These are phyloP conservation scores for Craniophora ligustri DNA, from an alignment of 2,888 invertebrate genomes.

Conservation along the genomic window DNA sequence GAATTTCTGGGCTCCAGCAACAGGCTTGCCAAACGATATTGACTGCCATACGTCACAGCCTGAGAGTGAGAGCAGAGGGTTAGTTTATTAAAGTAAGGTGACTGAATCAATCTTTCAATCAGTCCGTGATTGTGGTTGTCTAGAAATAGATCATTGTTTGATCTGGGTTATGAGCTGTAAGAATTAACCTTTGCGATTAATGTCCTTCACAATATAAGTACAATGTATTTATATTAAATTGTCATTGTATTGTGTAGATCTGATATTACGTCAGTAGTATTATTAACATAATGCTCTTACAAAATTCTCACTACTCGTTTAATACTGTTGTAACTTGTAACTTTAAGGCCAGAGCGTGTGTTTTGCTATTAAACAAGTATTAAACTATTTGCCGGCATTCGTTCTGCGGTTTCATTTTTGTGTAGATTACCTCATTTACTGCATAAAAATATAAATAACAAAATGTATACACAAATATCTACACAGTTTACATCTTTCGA, in stretches of 20 bases:
- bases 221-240: not conserved
- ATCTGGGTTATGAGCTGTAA: not conserved
- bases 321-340: constrained; percentile 30
- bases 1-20: not conserved
- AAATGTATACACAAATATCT: constrained; percentile 6
- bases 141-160: constrained; percentile 6
- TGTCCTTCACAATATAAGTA: not conserved
- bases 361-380: constrained; percentile 25
- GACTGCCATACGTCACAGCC: not conserved
- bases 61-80: not conserved
- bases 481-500: constrained; percentile 26
- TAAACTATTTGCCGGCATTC: constrained; percentile 10
- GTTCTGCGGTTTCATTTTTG: constrained; percentile 27
- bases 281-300: constrained; percentile 6
- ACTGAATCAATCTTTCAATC: constrained; percentile 10
- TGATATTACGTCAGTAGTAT: not conserved
- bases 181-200: not conserved
- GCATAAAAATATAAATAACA: constrained; percentile 26
- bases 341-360: constrained; percentile 17
- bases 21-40: not conserved
- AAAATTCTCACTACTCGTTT: constrained; percentile 15
- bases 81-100: not conserved
- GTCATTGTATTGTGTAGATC: no score
- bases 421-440: constrained; percentile 20
- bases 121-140: constrained; percentile 5